Evolutionary conservation across 2,888 invertebrate genomes (phyloP), one percentile per base, ranked within the genome.

Genomic region (Arrhopalites spinosus): DNA sequence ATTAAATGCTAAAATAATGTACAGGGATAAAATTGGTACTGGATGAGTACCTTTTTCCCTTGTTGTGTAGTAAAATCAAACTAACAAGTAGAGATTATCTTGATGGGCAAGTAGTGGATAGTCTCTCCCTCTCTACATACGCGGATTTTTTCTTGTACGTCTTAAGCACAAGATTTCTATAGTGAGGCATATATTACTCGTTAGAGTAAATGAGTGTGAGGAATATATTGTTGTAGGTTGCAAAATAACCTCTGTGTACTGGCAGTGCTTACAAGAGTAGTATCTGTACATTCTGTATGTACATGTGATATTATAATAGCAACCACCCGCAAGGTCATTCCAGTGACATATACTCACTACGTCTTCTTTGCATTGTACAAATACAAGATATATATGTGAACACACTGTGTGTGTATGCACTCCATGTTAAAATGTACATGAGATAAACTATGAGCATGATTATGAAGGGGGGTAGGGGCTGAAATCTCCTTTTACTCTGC

Each of bases 311-410:
- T 45, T 43, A 23, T 15, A 59, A 36, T 23, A 73, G 73, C 66
- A 66, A 74, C 73, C 50, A 67, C 73, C 67, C 73, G 73, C 73
- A 74, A 74, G 73, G 73, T 74, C 73, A 74, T 53, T 67, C 67
- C 67, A 74, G 73, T 74, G 73, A 74, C 73, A 74, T 74, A 56
- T 47, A 61, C 59, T 3, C 11, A 36, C 36, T 36, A 7, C 5
- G 36, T 36, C 36, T 36, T 36, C 36, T 36, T 20, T 53, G 53
- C 53, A 53, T 2, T 20, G 3, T 50, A 50, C 15, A 50, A 5
- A 50, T 15, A 53, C 1, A 53, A 20, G 36, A 66, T 36, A 36
- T n/a, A 36, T 20, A n/a, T 67, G 45, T 45, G 23, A n/a, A n/a
- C n/a, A n/a, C n/a, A n/a, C n/a, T 45, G 20, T 67, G 67, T 67